These are phyloP conservation scores for Typhlichthys eigenmanni DNA, from an alignment of 2,797 vertebrate species.

Conservation along the genomic window DNA sequence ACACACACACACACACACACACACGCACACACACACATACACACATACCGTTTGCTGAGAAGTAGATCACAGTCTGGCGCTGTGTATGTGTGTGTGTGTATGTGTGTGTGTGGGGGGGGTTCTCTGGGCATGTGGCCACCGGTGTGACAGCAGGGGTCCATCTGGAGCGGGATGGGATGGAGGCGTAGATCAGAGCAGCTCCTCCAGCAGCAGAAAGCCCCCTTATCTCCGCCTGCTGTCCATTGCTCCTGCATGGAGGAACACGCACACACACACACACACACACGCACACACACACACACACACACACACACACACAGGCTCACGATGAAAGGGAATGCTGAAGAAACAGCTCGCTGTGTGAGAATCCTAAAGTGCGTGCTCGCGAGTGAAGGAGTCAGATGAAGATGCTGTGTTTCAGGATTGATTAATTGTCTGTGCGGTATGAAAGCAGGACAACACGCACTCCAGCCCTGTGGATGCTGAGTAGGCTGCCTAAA, in stretches of 20 bases:
- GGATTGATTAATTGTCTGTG: slow-evolving; percentile 53
- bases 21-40: slow-evolving; percentile 4
- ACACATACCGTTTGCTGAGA: neutral
- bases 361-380: neutral
- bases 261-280: neutral
- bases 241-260: neutral
- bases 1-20: slow-evolving; percentile 9
- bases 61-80: slow-evolving; percentile 7
- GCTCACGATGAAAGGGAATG: neutral
- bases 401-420: slow-evolving; percentile 44
- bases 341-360: neutral
- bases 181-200: slow-evolving; percentile 15
- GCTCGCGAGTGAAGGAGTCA: slow-evolving; percentile 22
- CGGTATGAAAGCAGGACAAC: slow-evolving; percentile 44
- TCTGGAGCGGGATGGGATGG: slow-evolving; percentile 48
- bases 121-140: slow-evolving; percentile 51
- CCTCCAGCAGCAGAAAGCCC: slow-evolving; percentile 49
- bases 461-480: slow-evolving; percentile 19
- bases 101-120: slow-evolving; percentile 7
- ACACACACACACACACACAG: neutral
- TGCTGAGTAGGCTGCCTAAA: slow-evolving; percentile 35
- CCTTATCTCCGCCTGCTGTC: slow-evolving; percentile 44
- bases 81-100: slow-evolving; percentile 17
- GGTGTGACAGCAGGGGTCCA: slow-evolving; percentile 49
- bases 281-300: neutral